Conservation (phyloP, 2,797 vertebrate species). For the Lycodopsis pacificus region DNA sequence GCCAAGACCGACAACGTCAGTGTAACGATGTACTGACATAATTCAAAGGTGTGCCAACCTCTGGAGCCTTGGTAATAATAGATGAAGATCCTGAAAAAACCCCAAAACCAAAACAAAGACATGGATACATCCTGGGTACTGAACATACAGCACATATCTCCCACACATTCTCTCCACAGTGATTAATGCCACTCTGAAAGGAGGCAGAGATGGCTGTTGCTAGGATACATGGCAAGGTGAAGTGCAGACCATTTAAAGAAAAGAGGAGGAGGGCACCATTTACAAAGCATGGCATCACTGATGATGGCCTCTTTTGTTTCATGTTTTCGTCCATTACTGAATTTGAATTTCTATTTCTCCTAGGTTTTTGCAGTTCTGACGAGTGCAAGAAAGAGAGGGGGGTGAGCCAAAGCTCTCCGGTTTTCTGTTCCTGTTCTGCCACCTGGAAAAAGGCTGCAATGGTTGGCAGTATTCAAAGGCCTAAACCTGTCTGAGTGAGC, state of each 20-base stretch:
- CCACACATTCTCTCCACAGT: slow-evolving; percentile 81
- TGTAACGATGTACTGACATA: slow-evolving; percentile 19
- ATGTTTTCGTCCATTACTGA: slow-evolving; percentile 25
- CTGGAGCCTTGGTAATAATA: slow-evolving; percentile 35
- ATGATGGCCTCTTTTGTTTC: slow-evolving; percentile 60
- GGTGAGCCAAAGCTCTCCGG: slow-evolving; percentile 29
- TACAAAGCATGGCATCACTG: slow-evolving; percentile 66
- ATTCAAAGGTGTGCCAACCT: slow-evolving; percentile 35
- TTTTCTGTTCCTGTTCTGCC: slow-evolving; percentile 54
- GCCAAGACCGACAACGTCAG: neutral
- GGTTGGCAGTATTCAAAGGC: slow-evolving; percentile 83
- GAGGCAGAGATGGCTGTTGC: slow-evolving; percentile 86
- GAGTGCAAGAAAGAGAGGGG: slow-evolving; percentile 30
- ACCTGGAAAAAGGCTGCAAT: slow-evolving; percentile 81
- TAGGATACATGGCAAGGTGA: slow-evolving; percentile 88
- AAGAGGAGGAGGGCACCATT: slow-evolving; percentile 65
- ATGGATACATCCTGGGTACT: slow-evolving; percentile 56
- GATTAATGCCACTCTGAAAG: slow-evolving; percentile 86
- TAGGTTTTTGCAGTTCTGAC: slow-evolving; percentile 32
- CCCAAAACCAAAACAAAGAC: slow-evolving; percentile 61
- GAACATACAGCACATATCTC: slow-evolving; percentile 74
- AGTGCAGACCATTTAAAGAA: slow-evolving; percentile 81
- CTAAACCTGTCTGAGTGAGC: slow-evolving; percentile 83
- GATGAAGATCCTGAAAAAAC: slow-evolving; percentile 4
- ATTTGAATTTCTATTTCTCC: slow-evolving; percentile 31